Evolutionary conservation across 2,888 invertebrate genomes (phyloP), one percentile per base, ranked within the genome.

Genomic region (Orthosia gracilis): DNA sequence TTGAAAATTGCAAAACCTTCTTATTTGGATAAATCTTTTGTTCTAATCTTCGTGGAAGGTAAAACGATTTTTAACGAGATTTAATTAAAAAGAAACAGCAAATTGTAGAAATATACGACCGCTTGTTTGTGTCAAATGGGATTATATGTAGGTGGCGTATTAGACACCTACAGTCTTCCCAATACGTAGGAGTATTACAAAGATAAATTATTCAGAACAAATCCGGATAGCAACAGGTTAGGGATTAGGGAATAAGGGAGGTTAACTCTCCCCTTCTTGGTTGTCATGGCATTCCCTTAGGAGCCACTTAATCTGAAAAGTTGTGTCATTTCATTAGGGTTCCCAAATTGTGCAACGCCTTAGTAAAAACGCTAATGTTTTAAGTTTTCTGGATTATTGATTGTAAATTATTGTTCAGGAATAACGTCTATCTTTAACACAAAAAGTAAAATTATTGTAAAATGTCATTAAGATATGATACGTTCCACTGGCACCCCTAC

Each of bases 181-280:
- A 45, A 54, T 50, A 61, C 40, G 26, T 64, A 69, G 17, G n/a
- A 17, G 17, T 40, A 49, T 52, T 63, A 64, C 15, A 18, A 59
- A 59, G 18, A 70, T 49, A 77, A 40, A 76, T 69, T 76, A 26
- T 52, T 21, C 26, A 40, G 15, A 21, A 69, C 64, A 76, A 65
- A 18, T 26, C 23, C 21, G 17, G 21, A 47, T 69, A 70, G 64
- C 82, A 84, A 77, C 73, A 84, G 75, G 85, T 82, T 63, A 45
- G n/a, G 59, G 57, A 70, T 82, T 61, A 45, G 18, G 59, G 57
- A 70, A 65, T 57, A 50, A 50, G n/a, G 49, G 2, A 57, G 40
- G 9, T 13, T 15, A 40, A 58, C 47, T 66, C 15, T 49, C 31
- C 50, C 31, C 26, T 40, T 13, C 12, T 57, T 54, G 9, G 57